These are phyloP conservation scores for Spinus olivaceus DNA, from an alignment of 2,797 vertebrate genomes.

Conservation along the genomic window DNA sequence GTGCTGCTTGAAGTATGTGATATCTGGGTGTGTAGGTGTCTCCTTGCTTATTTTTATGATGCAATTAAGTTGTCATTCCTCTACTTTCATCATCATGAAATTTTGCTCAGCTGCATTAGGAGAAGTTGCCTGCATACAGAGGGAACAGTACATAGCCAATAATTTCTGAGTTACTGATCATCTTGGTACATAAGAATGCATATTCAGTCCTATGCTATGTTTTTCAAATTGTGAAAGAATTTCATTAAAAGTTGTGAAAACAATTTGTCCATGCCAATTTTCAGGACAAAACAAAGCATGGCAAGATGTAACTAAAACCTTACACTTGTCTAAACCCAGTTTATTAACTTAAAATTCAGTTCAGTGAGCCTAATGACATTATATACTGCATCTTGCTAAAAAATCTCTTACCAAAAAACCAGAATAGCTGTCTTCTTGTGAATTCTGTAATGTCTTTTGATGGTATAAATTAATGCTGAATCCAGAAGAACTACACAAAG, in stretches of 20 bases:
- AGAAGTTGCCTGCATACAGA: neutral
- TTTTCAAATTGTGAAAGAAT: neutral
- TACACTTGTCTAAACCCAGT: neutral
- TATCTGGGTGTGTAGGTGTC: slow-evolving; percentile 43
- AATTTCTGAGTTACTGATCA: neutral
- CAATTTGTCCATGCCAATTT: neutral
- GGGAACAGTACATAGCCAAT: neutral
- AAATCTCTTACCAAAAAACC: neutral
- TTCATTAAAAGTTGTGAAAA: neutral
- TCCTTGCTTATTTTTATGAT: slow-evolving; percentile 18
- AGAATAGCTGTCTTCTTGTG: neutral
- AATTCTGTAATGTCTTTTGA: neutral
- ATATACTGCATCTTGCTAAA: neutral
- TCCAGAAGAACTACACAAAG: neutral
- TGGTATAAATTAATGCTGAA: neutral
- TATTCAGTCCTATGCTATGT: neutral
- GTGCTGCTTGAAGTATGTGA: slow-evolving; percentile 30
- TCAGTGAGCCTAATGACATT: neutral
- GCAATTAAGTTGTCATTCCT: slow-evolving; percentile 7
- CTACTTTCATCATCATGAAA: neutral
- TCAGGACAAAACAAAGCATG: neutral
- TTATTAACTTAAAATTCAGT: neutral
- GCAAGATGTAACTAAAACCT: neutral
- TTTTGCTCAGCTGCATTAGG: neutral
- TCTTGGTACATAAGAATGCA: neutral